Percentiles rank a stretch among this genome's conserved stretches.
Evolutionary conservation across 2,888 invertebrate species (phyloP).

Genomic region (Chesias legatella): DNA sequence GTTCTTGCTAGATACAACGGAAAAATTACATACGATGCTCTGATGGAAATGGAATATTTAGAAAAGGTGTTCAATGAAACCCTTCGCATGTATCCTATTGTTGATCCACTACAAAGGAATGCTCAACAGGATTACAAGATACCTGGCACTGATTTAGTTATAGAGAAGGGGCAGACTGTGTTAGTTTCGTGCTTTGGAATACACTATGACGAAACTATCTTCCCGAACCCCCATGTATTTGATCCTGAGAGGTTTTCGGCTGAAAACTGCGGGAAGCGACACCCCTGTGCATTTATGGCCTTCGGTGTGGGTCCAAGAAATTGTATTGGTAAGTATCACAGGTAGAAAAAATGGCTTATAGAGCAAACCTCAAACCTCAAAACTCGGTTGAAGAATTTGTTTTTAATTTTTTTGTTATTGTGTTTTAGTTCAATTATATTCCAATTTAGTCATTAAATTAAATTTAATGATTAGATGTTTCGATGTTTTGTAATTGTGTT

Average conservation of each 20-base stretch:
- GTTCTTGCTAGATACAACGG: slow-evolving; percentile 42
- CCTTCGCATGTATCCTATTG: slow-evolving; percentile 65
- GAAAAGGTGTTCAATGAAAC: slow-evolving; percentile 56
- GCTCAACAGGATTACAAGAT: slow-evolving; percentile 48
- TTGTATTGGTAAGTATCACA: slow-evolving; percentile 54
- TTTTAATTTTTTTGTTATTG: too few relatives aligned
- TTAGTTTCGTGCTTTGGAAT: slow-evolving; percentile 51
- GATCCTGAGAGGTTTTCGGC: slow-evolving; percentile 66
- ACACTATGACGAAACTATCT: slow-evolving; percentile 61
- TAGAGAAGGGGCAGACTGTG: slow-evolving; percentile 50
- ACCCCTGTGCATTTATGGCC: slow-evolving; percentile 55
- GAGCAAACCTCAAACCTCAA: too few relatives aligned
- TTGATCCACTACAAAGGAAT: slow-evolving; percentile 51
- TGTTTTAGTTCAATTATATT: too few relatives aligned
- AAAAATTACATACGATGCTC: slow-evolving; percentile 51
- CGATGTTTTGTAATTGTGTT: too few relatives aligned
- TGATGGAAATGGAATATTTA: slow-evolving; percentile 58
- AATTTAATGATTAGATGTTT: too few relatives aligned
- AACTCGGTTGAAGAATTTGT: too few relatives aligned
- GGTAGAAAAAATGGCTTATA: too few relatives aligned
- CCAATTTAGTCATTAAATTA: too few relatives aligned
- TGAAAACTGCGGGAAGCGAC: slow-evolving; percentile 42
- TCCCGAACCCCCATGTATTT: slow-evolving; percentile 59
- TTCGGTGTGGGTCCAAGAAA: slow-evolving; percentile 65
- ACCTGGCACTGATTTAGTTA: slow-evolving; percentile 47